Conservation (phyloP, 2,113 vertebrate species). For the Polypterus senegalus region DNA sequence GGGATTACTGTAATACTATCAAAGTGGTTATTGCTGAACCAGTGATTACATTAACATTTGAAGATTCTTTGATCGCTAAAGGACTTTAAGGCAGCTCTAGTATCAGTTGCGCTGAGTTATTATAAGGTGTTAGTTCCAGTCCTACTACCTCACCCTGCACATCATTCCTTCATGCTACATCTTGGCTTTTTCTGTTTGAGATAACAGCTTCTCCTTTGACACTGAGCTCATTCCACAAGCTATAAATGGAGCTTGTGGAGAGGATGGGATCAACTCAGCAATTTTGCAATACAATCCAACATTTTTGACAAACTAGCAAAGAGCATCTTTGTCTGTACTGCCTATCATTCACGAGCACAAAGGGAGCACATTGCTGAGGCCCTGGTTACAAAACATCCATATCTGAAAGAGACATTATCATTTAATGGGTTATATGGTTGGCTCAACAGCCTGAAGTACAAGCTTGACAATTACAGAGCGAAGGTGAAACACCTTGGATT, state of each 20-base stretch:
- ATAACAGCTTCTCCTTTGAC: conserved; percentile 16
- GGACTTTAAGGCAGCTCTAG: too few species aligned
- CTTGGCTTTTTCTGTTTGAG: conserved; percentile 16
- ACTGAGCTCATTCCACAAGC: conserved; percentile 17
- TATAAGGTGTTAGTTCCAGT: too few species aligned
- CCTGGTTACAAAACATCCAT: conserved; percentile 14
- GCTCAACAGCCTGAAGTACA: conserved; percentile 8
- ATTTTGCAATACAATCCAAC: conserved; percentile 5
- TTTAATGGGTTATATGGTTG: conserved; percentile 10
- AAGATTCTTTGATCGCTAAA: too few species aligned
- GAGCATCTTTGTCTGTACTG: conserved; percentile 11
- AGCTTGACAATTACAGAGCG: conserved; percentile 9
- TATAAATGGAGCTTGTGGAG: conserved; percentile 13
- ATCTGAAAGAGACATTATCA: conserved; percentile 13
- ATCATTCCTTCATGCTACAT: background rate
- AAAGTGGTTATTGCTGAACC: conserved; percentile 7
- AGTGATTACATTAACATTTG: too few species aligned
- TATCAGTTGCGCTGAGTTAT: too few species aligned
- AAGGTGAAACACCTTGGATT: conserved; percentile 7
- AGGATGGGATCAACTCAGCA: conserved; percentile 7
- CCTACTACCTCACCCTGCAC: too few species aligned
- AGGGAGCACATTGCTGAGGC: conserved; percentile 16
- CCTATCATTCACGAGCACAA: conserved; percentile 13
- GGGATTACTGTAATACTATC: too few species aligned
- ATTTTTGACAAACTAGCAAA: conserved; percentile 16